A percentile compares a stretch with the other conserved stretches of the same genome.
phyloP scores from a whole-genome alignment of 1,140 invertebrate species.

The Scaptomyza hsui region DNA sequence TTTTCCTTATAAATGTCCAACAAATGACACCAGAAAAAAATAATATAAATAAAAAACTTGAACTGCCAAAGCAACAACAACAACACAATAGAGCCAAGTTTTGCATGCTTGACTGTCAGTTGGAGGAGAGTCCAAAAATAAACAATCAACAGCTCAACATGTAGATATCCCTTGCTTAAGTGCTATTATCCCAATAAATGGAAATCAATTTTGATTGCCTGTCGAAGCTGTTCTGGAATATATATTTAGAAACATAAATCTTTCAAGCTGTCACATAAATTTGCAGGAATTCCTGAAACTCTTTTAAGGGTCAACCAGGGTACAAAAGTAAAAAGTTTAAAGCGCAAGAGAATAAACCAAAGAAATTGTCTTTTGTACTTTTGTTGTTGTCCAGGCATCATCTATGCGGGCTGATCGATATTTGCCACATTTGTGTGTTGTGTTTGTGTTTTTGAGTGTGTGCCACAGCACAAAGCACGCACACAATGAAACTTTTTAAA shows the following conservation, averaged over 20 bases:
- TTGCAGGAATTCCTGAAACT: neutral
- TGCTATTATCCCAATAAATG: neutral
- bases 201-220: neutral
- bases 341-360: conserved; percentile 48
- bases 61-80: conserved; percentile 37
- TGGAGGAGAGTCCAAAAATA: conserved; percentile 18
- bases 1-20: conserved; percentile 78
- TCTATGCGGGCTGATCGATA: conserved; percentile 56
- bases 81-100: conserved; percentile 53
- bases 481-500: conserved; percentile 68
- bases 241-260: neutral
- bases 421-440: conserved; percentile 47
- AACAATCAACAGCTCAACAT: neutral
- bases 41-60: conserved; percentile 29
- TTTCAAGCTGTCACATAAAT: neutral
- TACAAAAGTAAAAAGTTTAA: conserved; percentile 15
- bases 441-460: conserved; percentile 28
- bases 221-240: neutral
- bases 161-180: neutral
- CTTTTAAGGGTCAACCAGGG: neutral
- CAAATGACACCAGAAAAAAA: conserved; percentile 66
- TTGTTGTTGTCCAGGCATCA: conserved; percentile 20
- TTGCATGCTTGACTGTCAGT: conserved; percentile 40
- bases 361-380: conserved; percentile 45
- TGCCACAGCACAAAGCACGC: conserved; percentile 20